Base-by-base conservation (phyloP, 2,888 invertebrate species). In the Apodemia zela region DNA sequence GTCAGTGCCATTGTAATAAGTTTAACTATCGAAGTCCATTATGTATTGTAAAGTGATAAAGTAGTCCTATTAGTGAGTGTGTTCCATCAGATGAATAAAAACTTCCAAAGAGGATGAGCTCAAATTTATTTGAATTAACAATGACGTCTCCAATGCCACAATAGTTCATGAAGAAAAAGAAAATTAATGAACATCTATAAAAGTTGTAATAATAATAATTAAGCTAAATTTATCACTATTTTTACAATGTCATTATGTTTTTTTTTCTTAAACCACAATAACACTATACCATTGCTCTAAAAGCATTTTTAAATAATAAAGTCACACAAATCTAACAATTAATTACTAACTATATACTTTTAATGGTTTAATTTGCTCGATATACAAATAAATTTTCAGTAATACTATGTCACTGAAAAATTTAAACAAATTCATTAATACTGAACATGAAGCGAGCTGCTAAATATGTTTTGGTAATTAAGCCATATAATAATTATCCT, bases 251-350 rank as follows among this genome's bases (percentile, higher is more conserved):
- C 91, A 91, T 90, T 87, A 90, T 91, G 89, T 89, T 87, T 86
- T 76, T 69, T 66, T 70, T 81, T 79, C 88, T 87, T 90, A 87
- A 87, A 89, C 87, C 89, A 91, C 91, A 90, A 90, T 84, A 91
- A 91, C 90, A 91, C 90, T 85, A 85, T 89, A 88, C 82, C 81
- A 80, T 78, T 84, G 91, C 89, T 87, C 91, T 91, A 91, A 81
- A 90, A 91, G 91, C 91, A 84, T 89, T 54, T 45, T 54, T 86
- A 85, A 91, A 90, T 90, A 85, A 89, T 91, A 72, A 88, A 89
- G 86, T 89, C 91, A 91, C 90, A 91, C 91, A 89, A 89, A 87
- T 91, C 91, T 91, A 91, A 91, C 90, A 89, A 91, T 91, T 89
- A 90, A 86, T 89, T 87, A 90, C 89, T 88, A 89, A 82, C 89